Conservation (phyloP, 2,888 invertebrate species). For the Drosophila yooni region DNA sequence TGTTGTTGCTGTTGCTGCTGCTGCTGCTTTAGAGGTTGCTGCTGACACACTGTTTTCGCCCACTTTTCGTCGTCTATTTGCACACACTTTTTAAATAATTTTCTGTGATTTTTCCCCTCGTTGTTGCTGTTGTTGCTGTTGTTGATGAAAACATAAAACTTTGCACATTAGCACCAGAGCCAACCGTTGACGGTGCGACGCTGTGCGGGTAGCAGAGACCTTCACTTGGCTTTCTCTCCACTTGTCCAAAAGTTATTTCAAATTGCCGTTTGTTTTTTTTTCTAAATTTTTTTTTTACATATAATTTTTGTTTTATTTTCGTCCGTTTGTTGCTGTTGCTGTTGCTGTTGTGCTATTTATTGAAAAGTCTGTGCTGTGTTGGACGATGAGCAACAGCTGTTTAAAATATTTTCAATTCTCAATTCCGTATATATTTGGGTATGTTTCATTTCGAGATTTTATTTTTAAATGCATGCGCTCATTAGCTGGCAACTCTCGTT, state of each 20-base stretch:
- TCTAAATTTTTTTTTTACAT: conserved; percentile 27
- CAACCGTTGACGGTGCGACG: conserved; percentile 11
- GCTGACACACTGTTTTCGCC: conserved; percentile 15
- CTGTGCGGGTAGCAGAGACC: conserved; percentile 22
- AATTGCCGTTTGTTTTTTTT: conserved; percentile 37
- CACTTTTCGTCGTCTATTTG: conserved; percentile 64
- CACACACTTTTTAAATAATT: conserved; percentile 80
- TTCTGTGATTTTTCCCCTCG: conserved; percentile 49
- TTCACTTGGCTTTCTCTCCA: conserved; percentile 55
- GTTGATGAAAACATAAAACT: conserved; percentile 76
- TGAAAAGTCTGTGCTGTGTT: conserved; percentile 58
- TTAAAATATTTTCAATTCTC: conserved; percentile 73
- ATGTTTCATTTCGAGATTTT: conserved; percentile 75
- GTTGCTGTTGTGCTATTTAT: conserved; percentile 57
- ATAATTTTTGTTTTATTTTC: conserved; percentile 37
- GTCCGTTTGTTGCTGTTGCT: conserved; percentile 37
- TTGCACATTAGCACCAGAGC: conserved; percentile 76
- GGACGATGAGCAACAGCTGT: conserved; percentile 79
- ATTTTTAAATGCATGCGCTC: conserved; percentile 78
- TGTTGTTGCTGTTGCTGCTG: not conserved
- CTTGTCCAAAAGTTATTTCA: conserved; percentile 72
- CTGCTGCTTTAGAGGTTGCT: not conserved
- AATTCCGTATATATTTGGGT: conserved; percentile 76
- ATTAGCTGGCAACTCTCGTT: conserved; percentile 58
- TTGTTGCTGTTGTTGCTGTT: conserved; percentile 37